Evolutionary conservation across 1,140 invertebrate species (phyloP).

Genomic region (Bilobella aurantiaca): DNA sequence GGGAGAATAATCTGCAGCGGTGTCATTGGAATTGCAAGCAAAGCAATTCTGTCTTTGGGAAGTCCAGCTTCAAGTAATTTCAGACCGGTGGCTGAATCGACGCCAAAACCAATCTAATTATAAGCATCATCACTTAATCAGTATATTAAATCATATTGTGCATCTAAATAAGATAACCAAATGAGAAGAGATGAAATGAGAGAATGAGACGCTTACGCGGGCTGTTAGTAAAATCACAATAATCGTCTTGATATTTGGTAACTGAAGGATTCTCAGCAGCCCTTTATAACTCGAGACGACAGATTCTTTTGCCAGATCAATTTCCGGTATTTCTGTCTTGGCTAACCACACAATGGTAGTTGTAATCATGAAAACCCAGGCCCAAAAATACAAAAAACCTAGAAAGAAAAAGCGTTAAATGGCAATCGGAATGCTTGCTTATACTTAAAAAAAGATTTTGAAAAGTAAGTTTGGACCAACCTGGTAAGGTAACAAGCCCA

Average conservation of each 20-base stretch:
- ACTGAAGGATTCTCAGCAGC: constrained; percentile 69
- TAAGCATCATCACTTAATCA: not conserved
- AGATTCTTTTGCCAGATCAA: constrained; percentile 38
- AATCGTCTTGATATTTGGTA: constrained; percentile 39
- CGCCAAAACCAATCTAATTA: constrained; percentile 81
- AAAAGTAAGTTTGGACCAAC: constrained; percentile 42
- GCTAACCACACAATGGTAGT: constrained; percentile 83
- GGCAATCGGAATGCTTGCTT: not conserved
- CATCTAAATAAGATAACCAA: too few relatives aligned
- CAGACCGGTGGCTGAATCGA: constrained; percentile 85
- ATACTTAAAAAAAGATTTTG: not conserved
- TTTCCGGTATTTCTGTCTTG: constrained; percentile 63
- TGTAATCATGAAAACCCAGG: constrained; percentile 74
- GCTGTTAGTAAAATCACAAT: not conserved
- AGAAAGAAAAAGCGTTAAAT: not conserved
- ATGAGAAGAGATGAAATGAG: not conserved
- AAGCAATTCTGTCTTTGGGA: constrained; percentile 85
- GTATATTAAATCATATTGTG: not conserved
- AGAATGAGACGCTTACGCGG: constrained; percentile 8
- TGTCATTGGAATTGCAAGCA: constrained; percentile 81
- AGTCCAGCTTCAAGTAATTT: constrained; percentile 93
- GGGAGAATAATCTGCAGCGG: constrained; percentile 92
- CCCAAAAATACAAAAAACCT: constrained; percentile 88
- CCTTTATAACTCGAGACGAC: constrained; percentile 75
- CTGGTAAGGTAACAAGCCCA: constrained; percentile 74